Conservation (phyloP, 92 coral and sea anemone genomes). For the Galaxea fascicularis region DNA sequence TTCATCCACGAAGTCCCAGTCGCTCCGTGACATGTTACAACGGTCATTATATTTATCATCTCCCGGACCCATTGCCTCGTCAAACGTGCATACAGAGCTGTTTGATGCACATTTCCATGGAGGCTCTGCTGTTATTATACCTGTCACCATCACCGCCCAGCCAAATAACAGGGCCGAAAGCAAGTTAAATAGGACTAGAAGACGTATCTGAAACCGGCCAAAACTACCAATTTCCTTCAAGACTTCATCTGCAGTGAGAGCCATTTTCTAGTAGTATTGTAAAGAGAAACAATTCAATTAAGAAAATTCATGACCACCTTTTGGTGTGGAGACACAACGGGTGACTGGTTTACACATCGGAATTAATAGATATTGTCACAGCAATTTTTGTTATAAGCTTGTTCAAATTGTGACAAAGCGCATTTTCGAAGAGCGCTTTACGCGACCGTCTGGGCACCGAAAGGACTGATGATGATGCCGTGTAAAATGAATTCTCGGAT, state of each 20-base stretch:
- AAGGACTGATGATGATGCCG: too few species aligned
- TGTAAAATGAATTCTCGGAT: too few species aligned
- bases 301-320: too few species aligned
- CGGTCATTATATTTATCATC: constrained; percentile 66
- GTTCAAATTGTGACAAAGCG: too few species aligned
- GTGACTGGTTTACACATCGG: too few species aligned
- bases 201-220: constrained; percentile 61
- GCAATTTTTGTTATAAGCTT: too few species aligned
- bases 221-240: constrained; percentile 85
- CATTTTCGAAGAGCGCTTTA: too few species aligned
- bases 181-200: constrained; percentile 70
- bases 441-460: too few species aligned
- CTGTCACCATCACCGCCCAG: constrained; percentile 76
- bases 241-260: constrained; percentile 78
- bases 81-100: constrained; percentile 70
- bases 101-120: constrained; percentile 82
- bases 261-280: constrained; percentile 14
- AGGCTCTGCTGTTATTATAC: constrained; percentile 83
- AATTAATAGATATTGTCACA: too few species aligned
- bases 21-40: constrained; percentile 74
- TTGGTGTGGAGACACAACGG: too few species aligned
- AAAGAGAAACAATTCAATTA: neutral
- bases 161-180: constrained; percentile 70
- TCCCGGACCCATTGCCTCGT: constrained; percentile 47
- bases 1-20: constrained; percentile 76